Evolutionary conservation across 1,140 invertebrate genomes (phyloP).

Genomic region (Eueides isabella): DNA sequence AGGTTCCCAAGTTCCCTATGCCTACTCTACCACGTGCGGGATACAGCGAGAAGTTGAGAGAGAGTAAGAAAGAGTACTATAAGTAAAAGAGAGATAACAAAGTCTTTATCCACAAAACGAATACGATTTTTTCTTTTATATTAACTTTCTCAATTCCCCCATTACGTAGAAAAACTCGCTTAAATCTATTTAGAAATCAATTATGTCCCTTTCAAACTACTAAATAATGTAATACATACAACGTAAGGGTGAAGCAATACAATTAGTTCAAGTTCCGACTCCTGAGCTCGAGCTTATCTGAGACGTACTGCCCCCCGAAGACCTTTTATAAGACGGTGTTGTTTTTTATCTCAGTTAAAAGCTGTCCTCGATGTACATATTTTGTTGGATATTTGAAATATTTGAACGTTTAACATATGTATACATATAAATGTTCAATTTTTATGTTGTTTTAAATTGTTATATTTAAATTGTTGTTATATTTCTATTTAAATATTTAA

Average conservation of each 20-base stretch:
- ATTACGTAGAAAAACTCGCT: too few species aligned
- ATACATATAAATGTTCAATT: background rate
- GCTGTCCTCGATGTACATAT: constrained; percentile 53
- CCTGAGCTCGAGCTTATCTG: constrained; percentile 21
- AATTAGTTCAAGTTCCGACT: constrained; percentile 1
- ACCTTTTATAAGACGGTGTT: constrained; percentile 51
- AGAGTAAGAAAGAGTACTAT: too few species aligned
- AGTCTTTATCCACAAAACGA: too few species aligned
- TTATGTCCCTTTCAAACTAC: background rate
- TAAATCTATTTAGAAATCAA: too few species aligned
- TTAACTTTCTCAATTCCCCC: too few species aligned
- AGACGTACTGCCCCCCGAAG: constrained; percentile 49
- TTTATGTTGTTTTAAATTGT: background rate
- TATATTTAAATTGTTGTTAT: background rate
- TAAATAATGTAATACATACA: background rate
- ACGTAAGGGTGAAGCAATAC: background rate
- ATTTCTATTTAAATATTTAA: too few species aligned
- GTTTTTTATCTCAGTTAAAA: constrained; percentile 55
- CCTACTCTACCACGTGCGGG: too few species aligned
- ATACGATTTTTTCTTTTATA: too few species aligned
- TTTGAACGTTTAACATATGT: background rate
- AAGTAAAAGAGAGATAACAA: too few species aligned
- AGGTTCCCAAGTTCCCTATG: too few species aligned
- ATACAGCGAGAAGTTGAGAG: too few species aligned
- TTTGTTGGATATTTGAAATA: constrained; percentile 44